Conservation (phyloP, 2,113 vertebrate species). For the Corydoras maculifer region DNA sequence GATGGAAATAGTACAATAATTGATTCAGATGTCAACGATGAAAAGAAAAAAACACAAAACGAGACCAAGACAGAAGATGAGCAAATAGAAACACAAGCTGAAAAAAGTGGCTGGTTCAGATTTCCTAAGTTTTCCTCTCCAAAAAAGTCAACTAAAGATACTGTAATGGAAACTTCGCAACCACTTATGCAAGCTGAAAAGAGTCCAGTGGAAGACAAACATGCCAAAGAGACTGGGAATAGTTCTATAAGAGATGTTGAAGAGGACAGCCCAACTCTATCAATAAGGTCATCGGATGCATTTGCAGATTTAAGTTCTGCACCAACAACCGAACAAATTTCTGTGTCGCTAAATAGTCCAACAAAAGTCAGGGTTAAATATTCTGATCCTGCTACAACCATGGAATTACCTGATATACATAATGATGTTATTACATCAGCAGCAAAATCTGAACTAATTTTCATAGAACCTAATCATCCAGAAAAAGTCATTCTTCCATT, state of each 20-base stretch:
- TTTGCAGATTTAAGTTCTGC: slow-evolving; percentile 68
- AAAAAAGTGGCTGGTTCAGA: slow-evolving; percentile 59
- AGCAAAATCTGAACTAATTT: slow-evolving; percentile 57
- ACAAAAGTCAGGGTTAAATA: slow-evolving; percentile 66
- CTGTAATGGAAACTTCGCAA: slow-evolving; percentile 28
- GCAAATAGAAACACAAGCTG: slow-evolving; percentile 50
- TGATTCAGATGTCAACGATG: slow-evolving; percentile 3
- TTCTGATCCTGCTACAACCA: slow-evolving; percentile 45
- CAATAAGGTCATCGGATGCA: slow-evolving; percentile 64
- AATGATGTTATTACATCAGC: slow-evolving; percentile 59
- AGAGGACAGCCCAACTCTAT: slow-evolving; percentile 58
- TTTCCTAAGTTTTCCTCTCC: slow-evolving; percentile 63
- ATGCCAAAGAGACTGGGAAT: slow-evolving; percentile 36
- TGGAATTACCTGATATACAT: slow-evolving; percentile 45
- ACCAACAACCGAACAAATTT: slow-evolving; percentile 56
- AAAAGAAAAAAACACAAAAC: slow-evolving; percentile 29
- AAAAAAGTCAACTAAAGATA: slow-evolving; percentile 47
- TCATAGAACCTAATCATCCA: slow-evolving; percentile 58
- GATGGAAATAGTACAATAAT: slow-evolving; percentile 23
- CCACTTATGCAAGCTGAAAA: slow-evolving; percentile 33
- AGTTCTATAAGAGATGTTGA: slow-evolving; percentile 42
- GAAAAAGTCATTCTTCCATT: slow-evolving; percentile 61
- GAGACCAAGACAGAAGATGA: slow-evolving; percentile 30
- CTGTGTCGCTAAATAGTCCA: slow-evolving; percentile 52
- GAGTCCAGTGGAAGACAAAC: slow-evolving; percentile 37